A percentile compares a stretch with the other conserved stretches of the same genome.
Evolutionary conservation across 2,797 vertebrate species (phyloP).

Genomic region (Bovichtus diacanthus): DNA sequence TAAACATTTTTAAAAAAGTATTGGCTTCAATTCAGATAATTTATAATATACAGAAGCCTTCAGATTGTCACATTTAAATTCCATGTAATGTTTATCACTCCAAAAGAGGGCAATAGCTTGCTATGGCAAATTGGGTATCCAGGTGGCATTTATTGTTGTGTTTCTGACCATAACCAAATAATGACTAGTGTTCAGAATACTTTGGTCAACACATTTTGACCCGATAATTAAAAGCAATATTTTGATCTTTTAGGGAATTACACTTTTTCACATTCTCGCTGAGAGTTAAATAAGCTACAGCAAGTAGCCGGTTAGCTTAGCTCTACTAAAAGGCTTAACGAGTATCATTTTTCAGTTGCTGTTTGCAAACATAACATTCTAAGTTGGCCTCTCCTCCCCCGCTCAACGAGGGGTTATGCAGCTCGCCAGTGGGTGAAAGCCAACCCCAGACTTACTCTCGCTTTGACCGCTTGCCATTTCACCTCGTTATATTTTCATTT

Average conservation of each 20-base stretch:
- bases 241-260: constrained; percentile 18
- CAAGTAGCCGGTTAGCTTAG: background rate
- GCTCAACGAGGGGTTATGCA: no score
- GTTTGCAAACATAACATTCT: no score
- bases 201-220: background rate
- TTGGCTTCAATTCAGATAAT: background rate
- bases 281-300: background rate
- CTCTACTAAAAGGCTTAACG: background rate
- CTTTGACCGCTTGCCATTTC: no score
- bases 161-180: constrained; percentile 5
- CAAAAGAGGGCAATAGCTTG: background rate
- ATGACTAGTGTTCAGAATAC: background rate
- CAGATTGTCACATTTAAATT: background rate
- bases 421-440: no score
- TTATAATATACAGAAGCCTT: background rate
- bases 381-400: no score
- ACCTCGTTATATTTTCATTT: no score
- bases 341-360: no score
- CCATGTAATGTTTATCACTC: background rate
- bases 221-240: background rate
- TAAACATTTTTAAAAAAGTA: background rate
- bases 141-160: background rate
- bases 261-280: background rate
- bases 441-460: no score
- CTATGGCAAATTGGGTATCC: background rate